Evolutionary conservation across 2,797 vertebrate genomes (phyloP), one percentile per base, ranked within the genome.

Genomic region (Bufotes viridis): DNA sequence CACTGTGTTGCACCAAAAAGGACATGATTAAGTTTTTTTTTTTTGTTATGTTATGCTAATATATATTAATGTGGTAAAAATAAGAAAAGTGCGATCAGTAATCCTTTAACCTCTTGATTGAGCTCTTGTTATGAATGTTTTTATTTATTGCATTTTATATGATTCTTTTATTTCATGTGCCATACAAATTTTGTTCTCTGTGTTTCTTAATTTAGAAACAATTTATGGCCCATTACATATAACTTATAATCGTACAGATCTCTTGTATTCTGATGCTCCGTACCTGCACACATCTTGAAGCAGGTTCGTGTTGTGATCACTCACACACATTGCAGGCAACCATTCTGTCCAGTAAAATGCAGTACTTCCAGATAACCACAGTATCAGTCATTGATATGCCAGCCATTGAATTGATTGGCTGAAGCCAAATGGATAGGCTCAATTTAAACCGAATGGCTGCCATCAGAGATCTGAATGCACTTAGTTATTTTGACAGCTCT

Each of bases 131-230:
- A 74, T 72, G n/a, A 6, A 29, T 82, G 10, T 26, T 26, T 26
- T 82, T 82, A 22, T 29, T 82, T 74, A 84, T 74, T 58, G 51
- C 53, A 70, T 82, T 76, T 84, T 65, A 14, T 84, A 20, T 74
- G 29, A 13, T 49, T 63, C 57, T 76, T 7, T 63, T 34, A 17
- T 22, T n/a, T 49, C 14, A 51, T 49, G 83, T 85, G 83, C 72
- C 83, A 85, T 85, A 85, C 14, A 17, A 8, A 53, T 26, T 13
- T 42, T 61, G 34, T n/a, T 53, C 51, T 26, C 70, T 78, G 15
- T 26, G 20, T 72, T 72, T 34, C 20, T 58, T 79, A 42, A 81
- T 81, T 63, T 78, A 26, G 22, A n/a, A 75, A 60, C 42, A 0
- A 13, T 85, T 61, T 51, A 49, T 51, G 22, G 14, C 22, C 34